Percentiles rank a stretch among this genome's conserved stretches.
Evolutionary conservation across 2,888 invertebrate species (phyloP).

Genomic region (Antitype chi): DNA sequence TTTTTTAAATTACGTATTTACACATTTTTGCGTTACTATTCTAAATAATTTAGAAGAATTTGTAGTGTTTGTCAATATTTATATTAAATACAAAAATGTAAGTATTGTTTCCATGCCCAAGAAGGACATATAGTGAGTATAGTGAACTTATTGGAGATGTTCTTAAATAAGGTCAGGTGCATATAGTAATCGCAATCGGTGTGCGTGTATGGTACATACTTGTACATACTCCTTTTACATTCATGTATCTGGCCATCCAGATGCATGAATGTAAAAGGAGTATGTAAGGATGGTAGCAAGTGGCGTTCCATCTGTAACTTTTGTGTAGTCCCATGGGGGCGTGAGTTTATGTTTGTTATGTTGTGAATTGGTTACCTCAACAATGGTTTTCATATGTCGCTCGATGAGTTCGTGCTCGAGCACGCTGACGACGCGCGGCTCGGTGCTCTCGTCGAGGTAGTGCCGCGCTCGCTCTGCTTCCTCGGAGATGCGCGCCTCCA

Average conservation of each 20-base stretch:
- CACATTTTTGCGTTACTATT: neutral
- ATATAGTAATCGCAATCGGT: neutral
- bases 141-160: neutral
- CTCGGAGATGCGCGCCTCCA: constrained; percentile 98
- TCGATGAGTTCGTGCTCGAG: constrained; percentile 99
- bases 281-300: too few relatives aligned
- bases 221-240: too few relatives aligned
- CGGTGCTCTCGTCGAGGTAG: constrained; percentile 99
- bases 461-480: constrained; percentile 99
- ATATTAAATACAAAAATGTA: neutral
- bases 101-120: neutral
- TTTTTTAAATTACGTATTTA: neutral
- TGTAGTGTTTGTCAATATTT: neutral
- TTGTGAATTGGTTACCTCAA: constrained; percentile 73
- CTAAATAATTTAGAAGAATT: neutral
- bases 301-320: too few relatives aligned
- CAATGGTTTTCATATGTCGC: constrained; percentile 98
- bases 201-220: too few relatives aligned
- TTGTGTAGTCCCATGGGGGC: too few relatives aligned
- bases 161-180: neutral
- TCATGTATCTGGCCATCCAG: too few relatives aligned
- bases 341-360: neutral
- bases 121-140: neutral
- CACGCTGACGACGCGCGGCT: constrained; percentile 98
- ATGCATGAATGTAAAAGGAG: too few relatives aligned